Percentiles rank a stretch among this genome's conserved stretches.
These are phyloP conservation scores for Numenius arquata DNA, from an alignment of 2,113 vertebrate species.

Conservation along the genomic window DNA sequence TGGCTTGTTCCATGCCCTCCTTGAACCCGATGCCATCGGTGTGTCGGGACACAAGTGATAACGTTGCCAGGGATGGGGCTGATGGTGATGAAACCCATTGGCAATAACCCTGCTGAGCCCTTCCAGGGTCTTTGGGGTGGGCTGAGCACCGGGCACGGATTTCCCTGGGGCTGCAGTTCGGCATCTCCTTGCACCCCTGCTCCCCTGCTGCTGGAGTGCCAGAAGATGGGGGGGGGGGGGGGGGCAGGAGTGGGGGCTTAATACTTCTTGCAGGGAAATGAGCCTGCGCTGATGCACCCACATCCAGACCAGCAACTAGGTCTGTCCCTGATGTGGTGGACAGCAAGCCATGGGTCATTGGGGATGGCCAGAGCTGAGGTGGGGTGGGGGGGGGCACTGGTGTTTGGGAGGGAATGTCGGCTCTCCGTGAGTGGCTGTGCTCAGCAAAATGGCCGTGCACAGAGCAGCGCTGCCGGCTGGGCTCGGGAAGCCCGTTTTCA, in stretches of 20 bases:
- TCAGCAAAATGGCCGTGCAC: conserved; percentile 28
- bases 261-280: neutral
- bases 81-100: neutral
- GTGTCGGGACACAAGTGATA: accelerated
- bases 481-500: neutral
- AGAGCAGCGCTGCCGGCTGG: neutral
- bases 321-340: accelerated
- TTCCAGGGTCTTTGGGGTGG: neutral
- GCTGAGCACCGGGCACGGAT: accelerated
- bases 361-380: neutral
- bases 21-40: accelerated
- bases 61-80: neutral
- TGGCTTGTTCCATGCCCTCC: accelerated
- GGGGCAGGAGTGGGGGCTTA: neutral
- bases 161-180: neutral
- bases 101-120: neutral
- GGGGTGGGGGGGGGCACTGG: accelerated
- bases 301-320: accelerated
- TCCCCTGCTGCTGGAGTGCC: neutral
- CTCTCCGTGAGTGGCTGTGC: neutral
- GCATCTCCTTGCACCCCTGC: neutral
- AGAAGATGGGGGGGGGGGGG: neutral
- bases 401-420: neutral
- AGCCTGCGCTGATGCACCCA: accelerated
- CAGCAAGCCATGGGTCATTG: neutral